phyloP scores from a whole-genome alignment of 64 coral and sea anemone species.

The Acropora tenuis region DNA sequence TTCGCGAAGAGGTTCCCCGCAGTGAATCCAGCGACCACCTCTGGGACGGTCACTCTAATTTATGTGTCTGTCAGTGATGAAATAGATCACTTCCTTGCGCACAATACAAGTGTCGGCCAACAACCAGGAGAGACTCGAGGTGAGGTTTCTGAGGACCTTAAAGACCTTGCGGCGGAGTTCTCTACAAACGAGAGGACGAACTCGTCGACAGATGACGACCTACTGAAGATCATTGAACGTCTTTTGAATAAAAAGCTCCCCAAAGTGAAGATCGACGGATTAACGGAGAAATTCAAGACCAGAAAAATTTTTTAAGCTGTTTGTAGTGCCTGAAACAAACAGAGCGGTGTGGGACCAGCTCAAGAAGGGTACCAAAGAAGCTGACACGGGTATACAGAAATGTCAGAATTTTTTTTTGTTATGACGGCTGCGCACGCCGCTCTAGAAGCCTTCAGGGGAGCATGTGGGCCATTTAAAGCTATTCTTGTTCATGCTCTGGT shows the following conservation, averaged over 20 bases:
- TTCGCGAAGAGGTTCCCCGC: background rate
- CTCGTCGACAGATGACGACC: constrained; percentile 24
- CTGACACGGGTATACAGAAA: background rate
- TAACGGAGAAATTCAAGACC: constrained; percentile 34
- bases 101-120: no score
- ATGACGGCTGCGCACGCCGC: no score
- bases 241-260: constrained; percentile 41
- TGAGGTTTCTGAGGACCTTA: background rate
- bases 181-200: constrained; percentile 28
- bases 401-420: no score
- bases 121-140: background rate
- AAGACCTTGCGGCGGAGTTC: constrained; percentile 23
- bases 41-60: background rate
- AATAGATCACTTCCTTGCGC: background rate
- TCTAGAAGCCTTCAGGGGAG: no score
- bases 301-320: constrained; percentile 43
- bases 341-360: constrained; percentile 46
- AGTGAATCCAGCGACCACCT: background rate
- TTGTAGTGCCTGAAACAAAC: constrained; percentile 50
- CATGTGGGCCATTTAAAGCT: no score
- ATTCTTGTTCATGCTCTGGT: no score
- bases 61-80: background rate
- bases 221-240: constrained; percentile 22
- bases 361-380: background rate
- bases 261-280: constrained; percentile 49